These are phyloP conservation scores for Melopsittacus undulatus DNA, from an alignment of 2,797 vertebrate genomes.

Conservation along the genomic window DNA sequence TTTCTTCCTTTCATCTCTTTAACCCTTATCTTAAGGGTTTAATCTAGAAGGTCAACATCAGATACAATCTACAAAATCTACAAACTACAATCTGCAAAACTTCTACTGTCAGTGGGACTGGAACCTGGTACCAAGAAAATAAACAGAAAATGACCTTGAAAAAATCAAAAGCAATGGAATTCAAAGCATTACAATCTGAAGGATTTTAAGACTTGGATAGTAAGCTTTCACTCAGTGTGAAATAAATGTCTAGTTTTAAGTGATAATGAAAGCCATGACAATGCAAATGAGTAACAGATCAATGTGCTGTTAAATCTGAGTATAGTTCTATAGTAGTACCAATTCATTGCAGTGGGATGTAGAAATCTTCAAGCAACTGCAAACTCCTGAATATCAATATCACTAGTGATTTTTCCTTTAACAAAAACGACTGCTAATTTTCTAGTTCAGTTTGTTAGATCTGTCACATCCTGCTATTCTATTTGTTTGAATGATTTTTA, in stretches of 20 bases:
- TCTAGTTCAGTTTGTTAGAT: background rate
- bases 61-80: background rate
- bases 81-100: background rate
- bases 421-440: background rate
- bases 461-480: background rate
- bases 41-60: background rate
- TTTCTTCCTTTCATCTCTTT: background rate
- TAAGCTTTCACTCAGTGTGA: background rate
- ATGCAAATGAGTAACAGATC: slow-evolving; percentile 17
- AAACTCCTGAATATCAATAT: background rate
- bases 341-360: background rate
- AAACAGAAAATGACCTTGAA: background rate
- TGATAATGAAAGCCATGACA: background rate
- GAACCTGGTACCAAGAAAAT: background rate
- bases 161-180: background rate
- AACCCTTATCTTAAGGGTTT: background rate
- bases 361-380: background rate
- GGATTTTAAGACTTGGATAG: background rate
- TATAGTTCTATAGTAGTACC: background rate
- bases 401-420: slow-evolving; percentile 27
- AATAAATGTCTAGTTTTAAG: background rate
- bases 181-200: background rate
- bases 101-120: background rate
- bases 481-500: slow-evolving; percentile 9
- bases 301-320: background rate